Conservation (phyloP, 2,113 vertebrate genomes). For the Xenopus laevis region DNA sequence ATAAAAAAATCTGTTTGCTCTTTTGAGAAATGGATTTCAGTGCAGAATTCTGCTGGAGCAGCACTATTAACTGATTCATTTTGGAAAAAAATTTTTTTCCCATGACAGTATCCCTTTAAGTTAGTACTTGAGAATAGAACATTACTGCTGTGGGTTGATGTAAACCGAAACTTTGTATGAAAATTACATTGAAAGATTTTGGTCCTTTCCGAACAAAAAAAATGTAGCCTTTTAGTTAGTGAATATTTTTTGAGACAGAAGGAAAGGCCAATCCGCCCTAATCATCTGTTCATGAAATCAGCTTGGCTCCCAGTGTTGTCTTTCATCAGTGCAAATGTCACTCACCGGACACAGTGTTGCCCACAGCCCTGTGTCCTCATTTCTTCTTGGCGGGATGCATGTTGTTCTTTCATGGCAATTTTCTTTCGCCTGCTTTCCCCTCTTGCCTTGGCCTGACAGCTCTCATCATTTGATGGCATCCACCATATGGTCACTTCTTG, state of each 20-base stretch:
- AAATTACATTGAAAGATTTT: too few relatives aligned
- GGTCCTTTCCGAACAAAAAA: too few relatives aligned
- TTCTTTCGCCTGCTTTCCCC: slow-evolving; percentile 73
- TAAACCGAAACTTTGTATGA: too few relatives aligned
- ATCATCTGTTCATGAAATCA: slow-evolving; percentile 65
- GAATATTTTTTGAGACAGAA: slow-evolving; percentile 62
- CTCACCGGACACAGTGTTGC: slow-evolving; percentile 69
- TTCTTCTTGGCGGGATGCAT: slow-evolving; percentile 76
- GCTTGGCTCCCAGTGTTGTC: slow-evolving; percentile 71
- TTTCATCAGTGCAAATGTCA: slow-evolving; percentile 84
- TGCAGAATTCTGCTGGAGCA: too few relatives aligned
- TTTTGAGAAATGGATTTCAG: too few relatives aligned
- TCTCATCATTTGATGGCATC: slow-evolving; percentile 78
- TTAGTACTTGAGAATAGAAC: too few relatives aligned
- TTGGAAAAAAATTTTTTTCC: too few relatives aligned
- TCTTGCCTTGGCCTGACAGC: slow-evolving; percentile 78
- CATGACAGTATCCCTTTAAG: too few relatives aligned
- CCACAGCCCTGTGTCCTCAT: slow-evolving; percentile 73
- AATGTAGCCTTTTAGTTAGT: slow-evolving; percentile 48
- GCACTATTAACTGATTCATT: too few relatives aligned
- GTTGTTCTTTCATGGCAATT: slow-evolving; percentile 84
- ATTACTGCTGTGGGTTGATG: too few relatives aligned
- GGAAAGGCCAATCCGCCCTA: slow-evolving; percentile 74
- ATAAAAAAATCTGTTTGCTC: too few relatives aligned
- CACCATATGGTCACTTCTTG: slow-evolving; percentile 81